These are phyloP conservation scores for Cathartes aura DNA, from an alignment of 2,113 vertebrate genomes.

Conservation along the genomic window DNA sequence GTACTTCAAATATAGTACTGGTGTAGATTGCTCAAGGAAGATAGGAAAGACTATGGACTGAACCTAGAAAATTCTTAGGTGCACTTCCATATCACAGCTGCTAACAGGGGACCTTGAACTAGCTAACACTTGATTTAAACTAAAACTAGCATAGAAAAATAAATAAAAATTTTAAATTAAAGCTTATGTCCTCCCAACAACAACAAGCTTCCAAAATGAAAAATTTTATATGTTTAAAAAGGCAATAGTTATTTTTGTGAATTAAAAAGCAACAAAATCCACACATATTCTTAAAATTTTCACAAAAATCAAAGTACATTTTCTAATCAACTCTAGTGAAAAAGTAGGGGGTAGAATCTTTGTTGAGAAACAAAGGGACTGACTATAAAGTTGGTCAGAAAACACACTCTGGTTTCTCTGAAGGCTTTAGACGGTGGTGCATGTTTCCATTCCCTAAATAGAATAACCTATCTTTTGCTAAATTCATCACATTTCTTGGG, in stretches of 20 bases:
- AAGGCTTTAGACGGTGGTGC: not conserved
- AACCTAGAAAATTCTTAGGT: not conserved
- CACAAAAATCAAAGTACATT: not conserved
- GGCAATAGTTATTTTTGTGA: not conserved
- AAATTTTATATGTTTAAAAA: not conserved
- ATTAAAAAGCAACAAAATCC: not conserved
- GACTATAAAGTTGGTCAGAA: not conserved
- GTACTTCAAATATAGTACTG: not conserved
- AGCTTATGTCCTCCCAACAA: not conserved
- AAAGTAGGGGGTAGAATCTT: not conserved
- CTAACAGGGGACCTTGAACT: not conserved
- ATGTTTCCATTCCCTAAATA: not conserved
- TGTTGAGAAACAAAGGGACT: not conserved
- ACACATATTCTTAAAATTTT: not conserved
- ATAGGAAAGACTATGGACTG: not conserved
- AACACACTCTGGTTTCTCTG: not conserved
- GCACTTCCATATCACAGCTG: not conserved
- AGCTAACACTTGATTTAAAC: not conserved
- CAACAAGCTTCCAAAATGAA: not conserved
- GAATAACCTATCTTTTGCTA: not conserved
- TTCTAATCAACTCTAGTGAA: not conserved
- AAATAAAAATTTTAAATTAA: not conserved
- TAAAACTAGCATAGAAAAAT: not conserved
- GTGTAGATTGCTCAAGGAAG: not conserved
- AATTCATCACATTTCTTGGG: not conserved